Percentiles rank a stretch among this genome's conserved stretches.
Conservation (phyloP, 2,113 vertebrate genomes). For the Agapornis roseicollis region DNA sequence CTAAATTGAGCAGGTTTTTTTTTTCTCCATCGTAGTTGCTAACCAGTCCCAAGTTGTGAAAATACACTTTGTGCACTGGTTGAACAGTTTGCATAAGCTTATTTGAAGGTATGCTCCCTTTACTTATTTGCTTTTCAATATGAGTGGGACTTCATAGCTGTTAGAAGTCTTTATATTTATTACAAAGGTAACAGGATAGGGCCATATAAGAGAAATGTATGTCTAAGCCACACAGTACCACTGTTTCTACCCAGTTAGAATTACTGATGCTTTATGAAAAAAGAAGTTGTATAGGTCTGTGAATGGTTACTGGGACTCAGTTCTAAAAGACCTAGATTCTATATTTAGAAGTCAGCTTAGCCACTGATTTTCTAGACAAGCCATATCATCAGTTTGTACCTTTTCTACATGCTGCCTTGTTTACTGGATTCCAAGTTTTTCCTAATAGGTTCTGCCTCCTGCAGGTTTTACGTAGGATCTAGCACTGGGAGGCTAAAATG, state of each 20-base stretch:
- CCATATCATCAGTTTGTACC: neutral
- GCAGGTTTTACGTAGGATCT: neutral
- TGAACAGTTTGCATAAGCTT: neutral
- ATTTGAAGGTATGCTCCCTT: neutral
- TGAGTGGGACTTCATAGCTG: neutral
- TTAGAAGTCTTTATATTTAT: neutral
- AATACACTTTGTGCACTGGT: neutral
- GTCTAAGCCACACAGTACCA: neutral
- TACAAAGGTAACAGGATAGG: neutral
- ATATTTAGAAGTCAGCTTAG: neutral
- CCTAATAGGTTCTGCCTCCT: neutral
- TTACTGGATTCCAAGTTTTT: neutral
- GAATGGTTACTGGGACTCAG: neutral
- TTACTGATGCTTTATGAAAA: neutral
- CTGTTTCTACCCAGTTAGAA: neutral
- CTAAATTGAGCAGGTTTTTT: accelerated
- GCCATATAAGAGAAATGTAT: neutral
- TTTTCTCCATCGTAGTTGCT: neutral
- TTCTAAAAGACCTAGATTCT: neutral
- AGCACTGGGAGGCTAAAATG: neutral
- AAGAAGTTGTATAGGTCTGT: neutral
- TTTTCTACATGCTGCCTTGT: neutral
- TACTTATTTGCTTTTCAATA: neutral
- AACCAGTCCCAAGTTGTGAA: neutral
- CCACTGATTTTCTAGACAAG: neutral